These are phyloP conservation scores for Chitala chitala DNA, from an alignment of 2,113 vertebrate species.

Conservation along the genomic window DNA sequence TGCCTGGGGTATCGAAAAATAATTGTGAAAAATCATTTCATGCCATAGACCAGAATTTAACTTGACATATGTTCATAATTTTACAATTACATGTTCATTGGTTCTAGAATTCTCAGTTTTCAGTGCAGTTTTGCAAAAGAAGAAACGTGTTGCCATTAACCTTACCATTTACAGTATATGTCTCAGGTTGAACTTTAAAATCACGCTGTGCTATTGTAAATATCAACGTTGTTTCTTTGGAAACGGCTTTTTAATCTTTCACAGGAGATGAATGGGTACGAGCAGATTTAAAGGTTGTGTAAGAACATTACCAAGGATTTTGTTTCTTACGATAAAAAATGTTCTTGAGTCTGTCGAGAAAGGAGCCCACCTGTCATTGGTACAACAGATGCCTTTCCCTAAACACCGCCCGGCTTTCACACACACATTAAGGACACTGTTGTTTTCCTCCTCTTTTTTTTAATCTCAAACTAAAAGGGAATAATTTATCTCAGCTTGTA, in stretches of 20 bases:
- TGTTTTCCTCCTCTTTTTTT: neutral
- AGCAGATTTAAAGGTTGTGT: slow-evolving; percentile 10
- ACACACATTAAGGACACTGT: neutral
- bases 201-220: slow-evolving; percentile 1
- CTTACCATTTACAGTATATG: neutral
- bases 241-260: slow-evolving; percentile 4
- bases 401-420: neutral
- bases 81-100: too few relatives aligned
- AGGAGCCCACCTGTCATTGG: neutral
- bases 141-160: neutral
- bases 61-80: too few relatives aligned
- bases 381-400: neutral
- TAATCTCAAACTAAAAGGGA: neutral
- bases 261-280: neutral
- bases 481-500: neutral
- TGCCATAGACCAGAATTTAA: too few relatives aligned
- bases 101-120: neutral
- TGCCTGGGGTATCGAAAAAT: too few relatives aligned
- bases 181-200: slow-evolving; percentile 1
- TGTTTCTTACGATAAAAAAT: neutral
- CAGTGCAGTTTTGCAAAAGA: neutral
- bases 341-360: neutral
- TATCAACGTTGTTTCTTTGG: neutral
- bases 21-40: too few relatives aligned
- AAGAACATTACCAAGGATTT: slow-evolving; percentile 7